phyloP scores from a whole-genome alignment of 2,888 invertebrate genomes.

The Calameuta pallipes region DNA sequence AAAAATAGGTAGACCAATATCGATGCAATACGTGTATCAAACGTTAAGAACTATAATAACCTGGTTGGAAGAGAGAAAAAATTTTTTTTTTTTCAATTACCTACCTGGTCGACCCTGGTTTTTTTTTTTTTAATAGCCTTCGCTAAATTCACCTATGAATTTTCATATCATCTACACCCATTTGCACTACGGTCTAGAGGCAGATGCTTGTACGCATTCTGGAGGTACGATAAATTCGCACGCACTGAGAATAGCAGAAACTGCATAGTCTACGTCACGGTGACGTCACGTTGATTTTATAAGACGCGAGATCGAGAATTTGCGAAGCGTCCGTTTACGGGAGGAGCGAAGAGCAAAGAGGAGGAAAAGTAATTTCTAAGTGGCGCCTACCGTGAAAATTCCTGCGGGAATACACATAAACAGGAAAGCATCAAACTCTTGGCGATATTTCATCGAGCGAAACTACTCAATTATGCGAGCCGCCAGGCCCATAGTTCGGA shows the following conservation, averaged over 20 bases:
- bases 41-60: neutral
- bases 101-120: neutral
- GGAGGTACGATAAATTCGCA: neutral
- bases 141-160: too few species aligned
- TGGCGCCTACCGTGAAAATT: neutral
- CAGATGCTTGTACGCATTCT: neutral
- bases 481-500: neutral
- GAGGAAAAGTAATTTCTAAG: neutral
- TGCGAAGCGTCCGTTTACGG: too few species aligned
- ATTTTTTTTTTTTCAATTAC: neutral
- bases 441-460: slow-evolving; percentile 3
- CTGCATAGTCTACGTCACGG: neutral
- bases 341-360: neutral
- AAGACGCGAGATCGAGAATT: neutral
- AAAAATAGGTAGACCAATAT: neutral
- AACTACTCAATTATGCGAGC: slow-evolving; percentile 1
- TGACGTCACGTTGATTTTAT: neutral
- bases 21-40: neutral
- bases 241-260: neutral
- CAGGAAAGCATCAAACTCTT: neutral
- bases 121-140: neutral
- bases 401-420: neutral
- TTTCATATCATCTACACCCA: too few species aligned
- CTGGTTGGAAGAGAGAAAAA: neutral
- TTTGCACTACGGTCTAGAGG: too few species aligned